Conservation (phyloP, 53 echinoderm and acorn worm species). For the Zoroaster sp. region DNA sequence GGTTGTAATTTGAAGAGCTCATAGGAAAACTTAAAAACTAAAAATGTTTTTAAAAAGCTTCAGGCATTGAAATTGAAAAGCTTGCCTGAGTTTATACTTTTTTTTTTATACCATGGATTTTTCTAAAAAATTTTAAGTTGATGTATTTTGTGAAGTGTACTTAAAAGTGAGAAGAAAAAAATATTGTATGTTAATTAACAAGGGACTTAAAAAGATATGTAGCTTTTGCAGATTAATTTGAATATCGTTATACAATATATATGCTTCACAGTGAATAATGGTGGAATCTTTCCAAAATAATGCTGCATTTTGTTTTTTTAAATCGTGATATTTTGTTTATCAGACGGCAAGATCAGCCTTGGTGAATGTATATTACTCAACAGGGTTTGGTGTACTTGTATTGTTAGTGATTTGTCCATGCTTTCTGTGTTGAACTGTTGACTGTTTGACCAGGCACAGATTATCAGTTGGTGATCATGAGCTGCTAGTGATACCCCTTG, state of each 20-base stretch:
- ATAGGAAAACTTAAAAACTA: not conserved
- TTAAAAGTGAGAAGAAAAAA: not conserved
- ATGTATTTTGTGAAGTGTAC: not conserved
- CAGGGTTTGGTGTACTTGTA: too few species aligned
- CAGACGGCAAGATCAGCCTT: not conserved
- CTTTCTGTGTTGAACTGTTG: too few species aligned
- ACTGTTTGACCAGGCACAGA: too few species aligned
- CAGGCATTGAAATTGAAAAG: not conserved
- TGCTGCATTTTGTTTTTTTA: conserved; percentile 35
- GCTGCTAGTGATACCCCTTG: too few species aligned
- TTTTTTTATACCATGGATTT: not conserved
- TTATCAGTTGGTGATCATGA: too few species aligned
- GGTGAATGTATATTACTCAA: too few species aligned
- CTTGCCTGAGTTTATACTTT: not conserved
- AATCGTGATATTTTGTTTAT: not conserved
- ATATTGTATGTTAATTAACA: not conserved
- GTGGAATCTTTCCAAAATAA: conserved; percentile 22
- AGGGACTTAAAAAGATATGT: not conserved
- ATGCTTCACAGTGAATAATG: too few species aligned
- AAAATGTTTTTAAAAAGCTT: not conserved
- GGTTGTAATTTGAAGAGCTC: not conserved
- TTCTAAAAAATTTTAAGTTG: not conserved
- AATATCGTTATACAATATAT: not conserved
- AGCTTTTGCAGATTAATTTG: not conserved
- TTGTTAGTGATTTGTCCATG: too few species aligned